These are phyloP conservation scores for Helicoverpa assulta DNA, from an alignment of 2,888 invertebrate genomes.

Conservation along the genomic window DNA sequence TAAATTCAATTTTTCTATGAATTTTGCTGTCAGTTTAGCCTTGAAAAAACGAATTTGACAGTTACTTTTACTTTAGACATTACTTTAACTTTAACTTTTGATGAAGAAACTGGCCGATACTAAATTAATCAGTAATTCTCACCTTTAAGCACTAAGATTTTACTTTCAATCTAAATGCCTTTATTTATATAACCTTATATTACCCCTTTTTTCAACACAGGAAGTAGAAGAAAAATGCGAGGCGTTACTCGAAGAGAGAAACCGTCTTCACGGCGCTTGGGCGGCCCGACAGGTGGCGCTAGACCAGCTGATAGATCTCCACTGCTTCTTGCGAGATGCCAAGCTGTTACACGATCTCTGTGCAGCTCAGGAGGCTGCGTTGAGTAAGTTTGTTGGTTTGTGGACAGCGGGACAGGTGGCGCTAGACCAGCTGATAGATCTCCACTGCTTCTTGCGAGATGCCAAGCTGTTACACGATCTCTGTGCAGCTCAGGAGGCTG, in stretches of 20 bases:
- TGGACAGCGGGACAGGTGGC: conserved; percentile 97
- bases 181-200: too few species aligned
- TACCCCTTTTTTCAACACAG: conserved; percentile 63
- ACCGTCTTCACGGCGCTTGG: conserved; percentile 95
- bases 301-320: conserved; percentile 97
- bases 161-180: too few species aligned
- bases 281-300: conserved; percentile 96
- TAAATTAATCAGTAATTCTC: too few species aligned
- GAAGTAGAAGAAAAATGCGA: conserved; percentile 95
- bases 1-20: too few species aligned
- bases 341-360: conserved; percentile 97
- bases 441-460: conserved; percentile 98
- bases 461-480: conserved; percentile 97
- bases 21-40: too few species aligned
- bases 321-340: conserved; percentile 98
- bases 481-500: conserved; percentile 96
- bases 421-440: conserved; percentile 96
- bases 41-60: too few species aligned
- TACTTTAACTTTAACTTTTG: too few species aligned
- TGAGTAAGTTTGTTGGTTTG: too few species aligned
- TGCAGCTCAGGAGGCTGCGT: conserved; percentile 95
- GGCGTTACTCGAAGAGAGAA: conserved; percentile 94
- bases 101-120: too few species aligned
- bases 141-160: too few species aligned
- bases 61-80: too few species aligned